These are phyloP conservation scores for Papilio gigon DNA, from an alignment of 2,888 invertebrate species.

Conservation along the genomic window DNA sequence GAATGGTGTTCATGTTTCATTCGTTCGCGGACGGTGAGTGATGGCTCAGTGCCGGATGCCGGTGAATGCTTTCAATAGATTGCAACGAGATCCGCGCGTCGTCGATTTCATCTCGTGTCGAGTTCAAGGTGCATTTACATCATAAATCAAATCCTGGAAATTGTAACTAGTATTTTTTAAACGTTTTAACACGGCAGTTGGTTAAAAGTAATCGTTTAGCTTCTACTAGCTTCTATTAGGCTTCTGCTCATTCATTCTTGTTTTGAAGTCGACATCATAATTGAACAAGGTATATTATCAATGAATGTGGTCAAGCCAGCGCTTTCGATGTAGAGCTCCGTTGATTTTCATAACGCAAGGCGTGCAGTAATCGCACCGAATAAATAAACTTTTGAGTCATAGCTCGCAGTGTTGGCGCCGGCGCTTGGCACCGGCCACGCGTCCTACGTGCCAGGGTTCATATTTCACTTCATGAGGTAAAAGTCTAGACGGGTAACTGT, in stretches of 20 bases:
- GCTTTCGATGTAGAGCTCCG: neutral
- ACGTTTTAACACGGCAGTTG: too few relatives aligned
- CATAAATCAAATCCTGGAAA: neutral
- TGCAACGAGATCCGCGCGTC: neutral
- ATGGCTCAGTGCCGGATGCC: slow-evolving; percentile 29
- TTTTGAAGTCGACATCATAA: neutral
- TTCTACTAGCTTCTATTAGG: too few relatives aligned
- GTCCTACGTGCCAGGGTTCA: neutral
- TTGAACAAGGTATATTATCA: neutral
- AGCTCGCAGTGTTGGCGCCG: slow-evolving; percentile 25
- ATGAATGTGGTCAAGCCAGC: neutral
- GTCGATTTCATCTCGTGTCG: neutral
- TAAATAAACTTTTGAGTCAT: slow-evolving; percentile 37
- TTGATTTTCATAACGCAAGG: slow-evolving; percentile 10
- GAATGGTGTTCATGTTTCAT: slow-evolving; percentile 52
- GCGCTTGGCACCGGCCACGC: slow-evolving; percentile 21
- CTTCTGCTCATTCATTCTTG: neutral
- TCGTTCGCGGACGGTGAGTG: slow-evolving; percentile 46
- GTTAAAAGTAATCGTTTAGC: too few relatives aligned
- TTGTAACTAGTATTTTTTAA: neutral
- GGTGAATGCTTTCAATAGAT: slow-evolving; percentile 24
- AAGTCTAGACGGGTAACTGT: neutral
- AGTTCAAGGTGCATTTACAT: neutral
- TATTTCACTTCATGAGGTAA: slow-evolving; percentile 9
- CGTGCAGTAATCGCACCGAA: slow-evolving; percentile 11